These are phyloP conservation scores for Colistium nudipinnis DNA, from an alignment of 2,113 vertebrate genomes.

Conservation along the genomic window DNA sequence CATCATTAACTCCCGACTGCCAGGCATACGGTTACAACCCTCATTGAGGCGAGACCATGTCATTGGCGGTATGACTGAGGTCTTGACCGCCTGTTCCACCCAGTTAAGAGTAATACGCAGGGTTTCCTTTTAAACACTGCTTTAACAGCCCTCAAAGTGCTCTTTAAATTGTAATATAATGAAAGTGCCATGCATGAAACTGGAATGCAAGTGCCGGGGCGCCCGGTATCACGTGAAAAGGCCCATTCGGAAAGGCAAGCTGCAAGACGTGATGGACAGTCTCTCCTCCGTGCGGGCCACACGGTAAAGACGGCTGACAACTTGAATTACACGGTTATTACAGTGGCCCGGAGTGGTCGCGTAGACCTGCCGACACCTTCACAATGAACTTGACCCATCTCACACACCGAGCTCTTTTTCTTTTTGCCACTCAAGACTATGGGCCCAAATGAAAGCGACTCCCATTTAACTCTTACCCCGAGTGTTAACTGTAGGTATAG, in stretches of 20 bases:
- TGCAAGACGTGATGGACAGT: constrained; percentile 53
- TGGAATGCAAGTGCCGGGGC: constrained; percentile 54
- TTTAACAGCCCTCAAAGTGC: constrained; percentile 64
- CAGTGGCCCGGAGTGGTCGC: constrained; percentile 40
- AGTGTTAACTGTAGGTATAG: constrained; percentile 24
- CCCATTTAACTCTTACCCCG: constrained; percentile 24
- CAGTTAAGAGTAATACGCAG: constrained; percentile 59
- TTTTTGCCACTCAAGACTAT: constrained; percentile 34
- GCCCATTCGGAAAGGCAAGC: constrained; percentile 39
- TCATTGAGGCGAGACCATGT: constrained; percentile 56
- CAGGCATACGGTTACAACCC: constrained; percentile 56
- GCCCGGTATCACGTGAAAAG: constrained; percentile 54
- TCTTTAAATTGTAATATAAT: constrained; percentile 70
- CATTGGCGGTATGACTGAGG: constrained; percentile 41
- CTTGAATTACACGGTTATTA: constrained; percentile 73
- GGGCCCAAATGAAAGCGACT: constrained; percentile 50
- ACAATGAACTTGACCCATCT: constrained; percentile 71
- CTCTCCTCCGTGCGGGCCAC: constrained; percentile 54
- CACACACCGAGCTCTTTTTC: constrained; percentile 44
- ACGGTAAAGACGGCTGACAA: constrained; percentile 73
- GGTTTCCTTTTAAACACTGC: constrained; percentile 66
- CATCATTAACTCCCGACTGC: constrained; percentile 72
- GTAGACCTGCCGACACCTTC: constrained; percentile 59
- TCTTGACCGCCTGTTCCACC: constrained; percentile 64
- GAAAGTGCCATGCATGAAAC: constrained; percentile 63